Evolutionary conservation across 1,140 invertebrate species (phyloP), one percentile per base, ranked within the genome.

Genomic region (Steinernema khuongi): DNA sequence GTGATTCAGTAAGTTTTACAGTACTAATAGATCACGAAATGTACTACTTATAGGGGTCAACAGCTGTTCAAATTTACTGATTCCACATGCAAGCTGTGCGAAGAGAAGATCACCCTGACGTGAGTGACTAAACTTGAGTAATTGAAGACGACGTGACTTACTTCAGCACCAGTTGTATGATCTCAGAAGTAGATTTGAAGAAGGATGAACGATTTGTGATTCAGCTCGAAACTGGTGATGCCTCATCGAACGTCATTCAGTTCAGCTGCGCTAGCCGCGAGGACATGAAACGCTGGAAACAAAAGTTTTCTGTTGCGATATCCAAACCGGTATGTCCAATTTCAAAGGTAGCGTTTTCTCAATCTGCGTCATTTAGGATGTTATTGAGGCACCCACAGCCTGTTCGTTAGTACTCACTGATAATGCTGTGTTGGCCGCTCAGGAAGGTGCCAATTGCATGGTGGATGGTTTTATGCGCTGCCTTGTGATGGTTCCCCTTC

Each of bases 41-140:
- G 2, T 7, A 11, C 4, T 26, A 7, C 14, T 60, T 17, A 14
- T 60, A 60, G 50, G 11, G 50, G 50, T 17, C 50, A 60, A 7
- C 50, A 60, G 22, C 22, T 60, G 26, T 60, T 60, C 50, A 60
- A 60, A 22, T 60, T 60, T 26, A 60, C 50, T 11, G 50, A 60
- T 26, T 60, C 50, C 7, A 60, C 4, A 7, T 60, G 50, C 50
- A 60, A 60, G 26, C 19, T 60, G 11, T 60, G 50, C 22, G 50
- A 60, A 26, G 50, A 60, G 19, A 60, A 60, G 19, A 60, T 60
- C 19, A 60, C 19, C 14, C 50, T 60, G 50, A 60, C 14, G 50
- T 60, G 19, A 60, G 50, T 60, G 14, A n/a, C 7, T 11, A 41
- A 41, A 41, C 7, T 7, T n/a, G n/a, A 41, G 7, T 41, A 11